Percentiles rank a stretch among this genome's conserved stretches.
Conservation (phyloP, 2,797 vertebrate genomes). For the Sternotherus odoratus region DNA sequence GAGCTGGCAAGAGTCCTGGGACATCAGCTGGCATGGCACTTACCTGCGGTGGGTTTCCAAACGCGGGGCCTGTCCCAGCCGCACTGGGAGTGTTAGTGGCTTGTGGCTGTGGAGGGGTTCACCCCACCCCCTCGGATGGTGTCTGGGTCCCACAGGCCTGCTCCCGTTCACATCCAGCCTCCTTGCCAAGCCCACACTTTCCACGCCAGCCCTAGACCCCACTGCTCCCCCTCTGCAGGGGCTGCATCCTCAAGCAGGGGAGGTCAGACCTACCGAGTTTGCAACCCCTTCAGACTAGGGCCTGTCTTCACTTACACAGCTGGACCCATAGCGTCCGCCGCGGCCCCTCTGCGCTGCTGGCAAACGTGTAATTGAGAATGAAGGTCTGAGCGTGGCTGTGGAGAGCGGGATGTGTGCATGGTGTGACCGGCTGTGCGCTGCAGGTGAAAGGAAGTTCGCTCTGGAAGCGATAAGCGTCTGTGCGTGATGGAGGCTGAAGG, state of each 20-base stretch:
- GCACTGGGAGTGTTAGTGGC: not conserved
- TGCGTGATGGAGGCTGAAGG: not conserved
- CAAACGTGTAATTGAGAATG: fast-evolving
- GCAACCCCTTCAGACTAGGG: not conserved
- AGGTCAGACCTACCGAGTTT: not conserved
- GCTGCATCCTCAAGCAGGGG: not conserved
- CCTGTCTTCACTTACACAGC: not conserved
- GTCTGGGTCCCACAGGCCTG: not conserved
- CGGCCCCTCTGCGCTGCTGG: fast-evolving
- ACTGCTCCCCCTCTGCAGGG: not conserved
- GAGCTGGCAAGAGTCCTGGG: not conserved
- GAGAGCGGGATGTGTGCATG: not conserved
- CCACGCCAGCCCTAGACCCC: not conserved
- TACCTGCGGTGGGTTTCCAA: not conserved
- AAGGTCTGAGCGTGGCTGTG: not conserved
- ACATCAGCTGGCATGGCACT: fast-evolving
- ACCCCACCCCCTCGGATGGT: not conserved
- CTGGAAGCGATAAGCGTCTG: not conserved
- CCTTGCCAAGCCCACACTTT: not conserved
- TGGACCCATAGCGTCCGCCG: not conserved
- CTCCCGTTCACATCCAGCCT: not conserved
- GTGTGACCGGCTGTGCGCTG: not conserved
- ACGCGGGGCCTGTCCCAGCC: not conserved
- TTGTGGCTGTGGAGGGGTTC: not conserved
- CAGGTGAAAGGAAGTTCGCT: not conserved